Conservation (phyloP, 1,140 invertebrate species). For the Sweltsa coloradensis region DNA sequence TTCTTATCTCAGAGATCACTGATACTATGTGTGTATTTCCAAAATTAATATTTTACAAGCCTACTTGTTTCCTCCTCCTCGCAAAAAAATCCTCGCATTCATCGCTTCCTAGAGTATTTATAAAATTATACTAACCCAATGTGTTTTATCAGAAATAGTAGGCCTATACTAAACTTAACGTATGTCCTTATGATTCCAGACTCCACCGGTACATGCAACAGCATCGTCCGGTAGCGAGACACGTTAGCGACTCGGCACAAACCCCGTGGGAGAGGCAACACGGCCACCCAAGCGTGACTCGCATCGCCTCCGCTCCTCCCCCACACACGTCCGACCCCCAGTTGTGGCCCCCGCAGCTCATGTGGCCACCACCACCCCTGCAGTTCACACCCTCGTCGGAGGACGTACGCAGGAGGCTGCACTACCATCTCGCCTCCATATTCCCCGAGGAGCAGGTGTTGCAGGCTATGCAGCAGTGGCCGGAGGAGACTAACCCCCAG, state of each 20-base stretch:
- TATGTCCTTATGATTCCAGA: too few species aligned
- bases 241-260: slow-evolving; percentile 13
- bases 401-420: slow-evolving; percentile 58
- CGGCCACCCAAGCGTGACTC: slow-evolving; percentile 44
- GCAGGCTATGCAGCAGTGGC: slow-evolving; percentile 70
- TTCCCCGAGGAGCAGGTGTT: slow-evolving; percentile 82
- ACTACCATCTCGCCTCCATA: slow-evolving; percentile 73
- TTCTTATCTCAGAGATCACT: too few species aligned
- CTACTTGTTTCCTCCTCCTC: too few species aligned
- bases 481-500: slow-evolving; percentile 76
- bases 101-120: too few species aligned
- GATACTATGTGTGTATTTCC: too few species aligned
- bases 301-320: slow-evolving; percentile 48
- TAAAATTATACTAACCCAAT: too few species aligned
- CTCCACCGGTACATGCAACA: too few species aligned
- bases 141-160: too few species aligned
- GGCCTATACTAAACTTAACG: too few species aligned
- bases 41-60: too few species aligned
- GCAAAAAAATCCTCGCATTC: too few species aligned
- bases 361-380: slow-evolving; percentile 17
- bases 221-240: slow-evolving; percentile 21
- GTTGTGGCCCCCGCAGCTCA: slow-evolving; percentile 14
- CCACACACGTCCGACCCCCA: too few species aligned
- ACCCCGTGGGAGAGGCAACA: slow-evolving; percentile 27
- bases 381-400: slow-evolving; percentile 33